These are phyloP conservation scores for Sminthurides bifidus DNA, from an alignment of 1,140 invertebrate species.

Conservation along the genomic window DNA sequence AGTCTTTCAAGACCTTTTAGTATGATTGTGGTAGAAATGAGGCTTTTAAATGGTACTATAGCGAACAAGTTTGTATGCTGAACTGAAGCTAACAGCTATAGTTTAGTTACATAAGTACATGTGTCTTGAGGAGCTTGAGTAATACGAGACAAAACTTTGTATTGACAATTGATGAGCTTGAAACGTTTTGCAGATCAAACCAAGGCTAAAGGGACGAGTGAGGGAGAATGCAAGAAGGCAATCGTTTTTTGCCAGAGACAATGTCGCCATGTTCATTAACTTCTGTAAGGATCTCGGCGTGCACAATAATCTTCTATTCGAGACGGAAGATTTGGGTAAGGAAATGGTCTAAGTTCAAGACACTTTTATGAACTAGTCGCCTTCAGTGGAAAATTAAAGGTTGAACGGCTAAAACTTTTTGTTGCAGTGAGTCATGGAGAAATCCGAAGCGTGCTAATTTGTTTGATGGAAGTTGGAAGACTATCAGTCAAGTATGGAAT, in stretches of 20 bases:
- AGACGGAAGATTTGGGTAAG: slow-evolving; percentile 79
- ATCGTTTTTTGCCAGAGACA: slow-evolving; percentile 83
- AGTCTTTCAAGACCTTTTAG: background rate
- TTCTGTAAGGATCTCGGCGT: slow-evolving; percentile 78
- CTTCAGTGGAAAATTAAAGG: too few relatives aligned
- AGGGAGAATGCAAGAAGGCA: slow-evolving; percentile 18
- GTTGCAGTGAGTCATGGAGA: slow-evolving; percentile 60
- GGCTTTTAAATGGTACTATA: too few relatives aligned
- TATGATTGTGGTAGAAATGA: too few relatives aligned
- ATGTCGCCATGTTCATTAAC: slow-evolving; percentile 83
- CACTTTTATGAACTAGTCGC: too few relatives aligned
- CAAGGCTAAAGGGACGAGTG: slow-evolving; percentile 20
- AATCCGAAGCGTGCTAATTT: slow-evolving; percentile 71
- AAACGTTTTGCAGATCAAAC: slow-evolving; percentile 14
- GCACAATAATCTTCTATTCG: slow-evolving; percentile 77
- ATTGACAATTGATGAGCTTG: background rate
- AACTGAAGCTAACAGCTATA: too few relatives aligned
- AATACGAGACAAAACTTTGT: background rate
- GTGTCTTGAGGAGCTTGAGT: background rate
- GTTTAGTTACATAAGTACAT: too few relatives aligned
- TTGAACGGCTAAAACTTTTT: slow-evolving; percentile 1
- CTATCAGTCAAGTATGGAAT: slow-evolving; percentile 59
- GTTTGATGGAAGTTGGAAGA: slow-evolving; percentile 73
- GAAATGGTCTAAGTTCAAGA: too few relatives aligned
- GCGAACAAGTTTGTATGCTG: too few relatives aligned